Evolutionary conservation across 1,140 invertebrate genomes (phyloP), one percentile per base, ranked within the genome.

Genomic region (Dendroctonus valens): DNA sequence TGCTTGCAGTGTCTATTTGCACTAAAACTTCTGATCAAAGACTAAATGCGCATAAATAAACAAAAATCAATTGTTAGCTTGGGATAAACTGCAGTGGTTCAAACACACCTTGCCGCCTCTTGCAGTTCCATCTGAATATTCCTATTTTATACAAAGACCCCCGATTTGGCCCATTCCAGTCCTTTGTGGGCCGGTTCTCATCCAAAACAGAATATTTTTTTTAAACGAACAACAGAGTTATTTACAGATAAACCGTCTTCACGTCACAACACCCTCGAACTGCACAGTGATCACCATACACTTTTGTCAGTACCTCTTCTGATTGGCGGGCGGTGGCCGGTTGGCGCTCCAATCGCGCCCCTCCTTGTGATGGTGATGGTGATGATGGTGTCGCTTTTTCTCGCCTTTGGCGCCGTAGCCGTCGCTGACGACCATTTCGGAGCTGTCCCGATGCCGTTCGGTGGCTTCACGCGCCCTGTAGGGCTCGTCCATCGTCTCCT

Each of bases 351-450:
- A 75, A 11, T 76, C 75, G 53, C 70, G 70, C 48, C 74, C 70
- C 50, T 74, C 74, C 64, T 80, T 79, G 77, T 91, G 89, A 74
- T 92, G 89, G 71, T 92, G 91, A 65, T 94, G 91, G 70, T 93
- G 91, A 74, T 93, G 91, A 70, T 90, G 88, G 44, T 87, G 84
- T 54, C 89, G 87, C 77, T 92, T 91, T 77, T 92, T 88, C 38
- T 84, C 82, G 44, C 80, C 68, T 76, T 81, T 67, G 70, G 76
- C 67, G 73, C 79, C 60, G 76, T 77, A 74, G 73, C 80, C 75
- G 72, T 87, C 87, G 75, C 92, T 91, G 15, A 92, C 88, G 7
- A 92, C 89, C 72, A 93, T 83, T 76, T 94, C 92, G 8, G 90
- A 89, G 15, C 79, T 79, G 69, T 83, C 81, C 0, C 81, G 72